phyloP scores from a whole-genome alignment of 2,113 vertebrate species.

The Saguinus imperator region DNA sequence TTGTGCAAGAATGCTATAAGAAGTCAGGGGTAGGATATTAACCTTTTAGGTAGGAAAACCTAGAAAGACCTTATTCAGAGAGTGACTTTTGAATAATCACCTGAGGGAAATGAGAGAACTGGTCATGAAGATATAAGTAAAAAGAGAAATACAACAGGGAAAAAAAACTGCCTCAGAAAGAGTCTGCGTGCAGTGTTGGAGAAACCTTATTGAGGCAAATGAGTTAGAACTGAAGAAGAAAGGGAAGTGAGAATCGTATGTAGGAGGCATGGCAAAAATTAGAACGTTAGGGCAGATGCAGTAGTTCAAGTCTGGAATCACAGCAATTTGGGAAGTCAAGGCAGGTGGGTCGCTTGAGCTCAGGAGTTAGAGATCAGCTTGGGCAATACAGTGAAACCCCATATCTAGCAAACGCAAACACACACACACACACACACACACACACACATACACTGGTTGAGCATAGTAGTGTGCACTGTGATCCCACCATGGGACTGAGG shows the following conservation, averaged over 20 bases:
- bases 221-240: background rate
- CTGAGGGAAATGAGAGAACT: background rate
- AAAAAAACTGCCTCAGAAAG: background rate
- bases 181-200: rapidly evolving
- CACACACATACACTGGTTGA: no score
- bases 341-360: no score
- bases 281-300: background rate
- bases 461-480: no score
- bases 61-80: background rate
- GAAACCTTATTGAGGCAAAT: background rate
- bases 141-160: background rate
- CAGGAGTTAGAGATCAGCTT: no score
- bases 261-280: background rate
- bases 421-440: no score
- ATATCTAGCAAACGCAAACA: no score
- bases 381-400: no score
- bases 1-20: background rate
- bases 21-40: rapidly evolving
- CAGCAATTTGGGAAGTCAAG: no score
- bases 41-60: background rate
- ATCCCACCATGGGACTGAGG: no score
- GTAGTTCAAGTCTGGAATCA: no score
- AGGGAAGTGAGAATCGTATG: background rate
- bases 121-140: background rate
- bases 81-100: background rate